Evolutionary conservation across 1,140 invertebrate genomes (phyloP).

Genomic region (silkworm (Bombyx mori)): ASM3026992v2 NC_085111.1:17010501-17011000

Average conservation of each 20-base stretch:
- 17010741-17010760: not conserved
- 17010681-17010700: not conserved
- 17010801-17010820: too few relatives aligned
- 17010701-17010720: slow-evolving; percentile 3
- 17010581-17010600: slow-evolving; percentile 33
- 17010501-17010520: too few relatives aligned
- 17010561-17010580: not conserved
- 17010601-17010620: slow-evolving; percentile 41
- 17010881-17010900: too few relatives aligned
- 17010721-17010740: not conserved
- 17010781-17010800: too few relatives aligned
- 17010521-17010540: slow-evolving; percentile 1
- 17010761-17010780: too few relatives aligned
- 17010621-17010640: slow-evolving; percentile 24
- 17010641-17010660: slow-evolving; percentile 44
- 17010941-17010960: not conserved
- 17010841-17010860: not conserved
- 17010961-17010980: not conserved
- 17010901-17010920: too few relatives aligned
- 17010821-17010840: not conserved
- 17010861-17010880: not conserved
- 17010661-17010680: slow-evolving; percentile 2
- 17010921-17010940: not conserved
- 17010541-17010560: not conserved
- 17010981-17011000: slow-evolving; percentile 15